Evolutionary conservation across 2,113 vertebrate genomes (phyloP).

Genomic region (Mirounga angustirostris): DNA sequence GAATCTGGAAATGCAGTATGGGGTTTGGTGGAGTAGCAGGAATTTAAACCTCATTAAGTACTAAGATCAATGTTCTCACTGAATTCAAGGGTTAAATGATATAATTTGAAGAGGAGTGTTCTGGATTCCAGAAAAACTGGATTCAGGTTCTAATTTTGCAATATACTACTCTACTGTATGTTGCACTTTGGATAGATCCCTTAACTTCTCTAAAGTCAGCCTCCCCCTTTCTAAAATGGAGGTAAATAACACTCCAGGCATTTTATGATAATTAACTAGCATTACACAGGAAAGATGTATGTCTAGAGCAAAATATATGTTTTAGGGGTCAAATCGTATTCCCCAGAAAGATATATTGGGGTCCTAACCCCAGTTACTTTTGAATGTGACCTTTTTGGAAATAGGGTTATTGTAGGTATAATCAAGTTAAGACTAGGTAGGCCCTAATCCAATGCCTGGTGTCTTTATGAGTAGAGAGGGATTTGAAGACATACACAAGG

Average conservation of each 20-base stretch:
- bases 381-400: slow-evolving; percentile 1
- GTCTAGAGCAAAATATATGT: neutral
- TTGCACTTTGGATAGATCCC: neutral
- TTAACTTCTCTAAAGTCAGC: neutral
- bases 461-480: neutral
- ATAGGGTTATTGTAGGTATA: neutral
- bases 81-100: slow-evolving; percentile 6
- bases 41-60: neutral
- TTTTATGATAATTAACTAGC: neutral
- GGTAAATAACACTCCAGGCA: neutral
- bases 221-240: neutral
- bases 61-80: neutral
- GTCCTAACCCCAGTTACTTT: neutral
- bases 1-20: neutral
- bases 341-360: neutral
- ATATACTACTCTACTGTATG: neutral
- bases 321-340: neutral
- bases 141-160: neutral
- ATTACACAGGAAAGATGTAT: neutral
- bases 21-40: neutral
- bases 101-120: neutral
- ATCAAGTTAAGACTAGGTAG: neutral
- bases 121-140: neutral
- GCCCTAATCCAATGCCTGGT: neutral
- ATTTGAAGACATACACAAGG: neutral